Percentiles rank a stretch among this genome's conserved stretches.
Evolutionary conservation across 2,113 vertebrate genomes (phyloP).

Genomic region (Clinocottus analis): DNA sequence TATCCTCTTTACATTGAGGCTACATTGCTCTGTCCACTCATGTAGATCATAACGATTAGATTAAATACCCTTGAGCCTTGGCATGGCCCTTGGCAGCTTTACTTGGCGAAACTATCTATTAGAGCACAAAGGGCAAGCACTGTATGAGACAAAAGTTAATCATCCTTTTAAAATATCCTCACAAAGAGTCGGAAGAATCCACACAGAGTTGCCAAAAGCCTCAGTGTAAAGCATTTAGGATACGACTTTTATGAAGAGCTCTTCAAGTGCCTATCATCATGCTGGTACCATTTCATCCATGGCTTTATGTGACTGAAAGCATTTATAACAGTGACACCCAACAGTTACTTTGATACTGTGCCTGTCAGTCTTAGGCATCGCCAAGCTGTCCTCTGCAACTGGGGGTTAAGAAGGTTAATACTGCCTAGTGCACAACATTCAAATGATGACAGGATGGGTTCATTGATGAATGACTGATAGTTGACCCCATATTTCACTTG

Average conservation of each 20-base stretch:
- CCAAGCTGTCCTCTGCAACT: slow-evolving; percentile 66
- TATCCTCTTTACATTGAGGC: slow-evolving; percentile 59
- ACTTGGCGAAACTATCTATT: slow-evolving; percentile 35
- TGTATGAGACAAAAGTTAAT: slow-evolving; percentile 55
- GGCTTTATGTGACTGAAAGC: slow-evolving; percentile 76
- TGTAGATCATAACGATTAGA: slow-evolving; percentile 67
- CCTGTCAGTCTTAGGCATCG: slow-evolving; percentile 77
- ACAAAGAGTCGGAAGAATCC: slow-evolving; percentile 47
- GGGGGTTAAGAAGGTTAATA: slow-evolving; percentile 78
- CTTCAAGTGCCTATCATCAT: slow-evolving; percentile 57
- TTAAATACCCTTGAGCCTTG: slow-evolving; percentile 63
- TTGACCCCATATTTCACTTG: slow-evolving; percentile 81
- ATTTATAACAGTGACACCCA: slow-evolving; percentile 81
- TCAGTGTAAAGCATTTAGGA: slow-evolving; percentile 34
- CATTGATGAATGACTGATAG: slow-evolving; percentile 82
- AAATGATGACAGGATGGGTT: slow-evolving; percentile 77
- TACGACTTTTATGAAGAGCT: slow-evolving; percentile 73
- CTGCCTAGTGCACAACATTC: slow-evolving; percentile 76
- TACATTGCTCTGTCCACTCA: slow-evolving; percentile 61
- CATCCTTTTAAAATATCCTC: slow-evolving; percentile 51
- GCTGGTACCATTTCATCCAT: slow-evolving; percentile 69
- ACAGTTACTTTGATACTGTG: slow-evolving; percentile 77
- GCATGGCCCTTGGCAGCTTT: slow-evolving; percentile 38
- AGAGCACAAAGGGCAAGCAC: slow-evolving; percentile 20
- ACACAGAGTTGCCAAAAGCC: slow-evolving; percentile 45